Base-by-base conservation (phyloP, 2,888 invertebrate genomes). In the Polydrusus pterygomalis region DNA sequence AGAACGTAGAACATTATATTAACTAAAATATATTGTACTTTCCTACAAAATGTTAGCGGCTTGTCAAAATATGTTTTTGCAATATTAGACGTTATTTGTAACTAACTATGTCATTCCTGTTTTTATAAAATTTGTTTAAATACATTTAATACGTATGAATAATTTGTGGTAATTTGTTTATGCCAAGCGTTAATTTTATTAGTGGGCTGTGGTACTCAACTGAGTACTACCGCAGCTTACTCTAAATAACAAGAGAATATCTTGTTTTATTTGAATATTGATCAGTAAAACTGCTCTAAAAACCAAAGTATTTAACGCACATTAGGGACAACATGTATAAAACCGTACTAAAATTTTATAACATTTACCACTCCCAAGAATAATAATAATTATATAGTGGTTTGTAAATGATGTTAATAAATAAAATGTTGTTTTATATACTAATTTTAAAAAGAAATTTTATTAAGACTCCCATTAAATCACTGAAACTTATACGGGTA, bases 371-470 rank as follows among this genome's bases (percentile, higher is more conserved):
- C 84, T 51, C 18, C 65, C 34, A 45, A 72, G 38, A 56, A 65
- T 62, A 69, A 65, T 62, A 69, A 69, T 62, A 70, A 58, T 71
- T 84, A 83, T 84, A 83, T 85, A 85, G 83, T 86, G 87, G 86
- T 87, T 87, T 87, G 87, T 88, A 87, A 87, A 87, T 86, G 86
- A 87, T 87, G 86, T 87, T 87, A 86, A 87, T 87, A 87, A 87
- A 87, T 86, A 87, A 87, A 87, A 87, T 86, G 86, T 87, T 87
- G 87, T 87, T 87, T 87, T 87, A 87, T 87, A 88, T 87, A 86
- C 85, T 85, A 85, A 85, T 85, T 84, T 86, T 84, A 84, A 83
- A 85, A 84, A 84, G 56, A 76, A 69, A 63, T 76, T 76, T 76
- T 76, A 76, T 76, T 76, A 76, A 76, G 72, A 72, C 71, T 76